phyloP scores from a whole-genome alignment of 2,797 vertebrate species.

The Zalophus californianus region DNA sequence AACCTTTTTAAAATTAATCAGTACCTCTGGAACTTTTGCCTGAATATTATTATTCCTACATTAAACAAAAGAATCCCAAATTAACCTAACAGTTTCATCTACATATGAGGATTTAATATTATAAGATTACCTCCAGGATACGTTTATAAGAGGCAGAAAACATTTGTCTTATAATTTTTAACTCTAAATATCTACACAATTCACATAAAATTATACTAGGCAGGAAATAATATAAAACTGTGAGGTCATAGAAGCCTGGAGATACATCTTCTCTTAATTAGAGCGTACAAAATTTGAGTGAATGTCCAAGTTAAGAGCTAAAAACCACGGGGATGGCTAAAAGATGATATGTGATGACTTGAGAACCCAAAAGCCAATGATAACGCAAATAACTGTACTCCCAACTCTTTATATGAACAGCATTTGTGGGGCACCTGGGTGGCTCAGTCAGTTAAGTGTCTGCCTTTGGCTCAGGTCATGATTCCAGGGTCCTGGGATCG shows the following conservation, averaged over 20 bases:
- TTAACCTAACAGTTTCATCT: not conserved
- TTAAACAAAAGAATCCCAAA: conserved; percentile 18
- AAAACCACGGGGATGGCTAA: not conserved
- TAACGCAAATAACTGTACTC: not conserved
- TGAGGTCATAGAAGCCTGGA: not conserved
- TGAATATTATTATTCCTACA: not conserved
- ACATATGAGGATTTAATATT: not conserved
- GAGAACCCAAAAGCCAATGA: not conserved
- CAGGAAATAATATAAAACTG: not conserved
- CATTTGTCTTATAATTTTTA: not conserved
- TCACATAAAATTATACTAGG: not conserved
- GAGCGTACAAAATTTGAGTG: not conserved
- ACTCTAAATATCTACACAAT: not conserved
- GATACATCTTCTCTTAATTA: not conserved
- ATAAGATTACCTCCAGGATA: not conserved
- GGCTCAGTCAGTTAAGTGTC: too few relatives aligned
- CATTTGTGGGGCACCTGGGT: not conserved
- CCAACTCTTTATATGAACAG: not conserved
- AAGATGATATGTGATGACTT: not conserved
- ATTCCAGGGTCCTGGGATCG: too few relatives aligned
- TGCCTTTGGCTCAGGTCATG: too few relatives aligned
- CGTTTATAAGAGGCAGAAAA: conserved; percentile 46
- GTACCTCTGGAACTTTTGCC: not conserved
- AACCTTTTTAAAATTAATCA: conserved; percentile 25
- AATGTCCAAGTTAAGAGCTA: not conserved